Evolutionary conservation across 2,797 vertebrate species (phyloP).

Genomic region (Odontamblyopus lacepedii): DNA sequence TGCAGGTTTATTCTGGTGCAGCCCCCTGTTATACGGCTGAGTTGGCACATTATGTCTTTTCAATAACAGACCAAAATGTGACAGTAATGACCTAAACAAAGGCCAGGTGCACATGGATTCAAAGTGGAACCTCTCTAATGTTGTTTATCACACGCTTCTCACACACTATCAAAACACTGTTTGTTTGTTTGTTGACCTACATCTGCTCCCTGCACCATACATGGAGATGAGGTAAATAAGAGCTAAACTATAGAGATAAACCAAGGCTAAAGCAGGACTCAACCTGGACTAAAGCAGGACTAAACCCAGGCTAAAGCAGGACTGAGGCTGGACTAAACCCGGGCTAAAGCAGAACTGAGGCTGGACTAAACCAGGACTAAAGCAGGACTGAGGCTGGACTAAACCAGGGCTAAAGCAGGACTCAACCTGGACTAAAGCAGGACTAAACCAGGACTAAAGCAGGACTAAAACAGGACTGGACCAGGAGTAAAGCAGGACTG

Average conservation of each 20-base stretch:
- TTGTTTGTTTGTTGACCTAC: slow-evolving; percentile 7
- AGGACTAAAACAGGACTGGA: not conserved
- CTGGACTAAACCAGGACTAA: too few species aligned
- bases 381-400: not conserved
- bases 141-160: not conserved
- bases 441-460: too few species aligned
- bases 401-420: too few species aligned
- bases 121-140: not conserved
- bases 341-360: too few species aligned
- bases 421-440: too few species aligned
- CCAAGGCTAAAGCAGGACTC: not conserved
- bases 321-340: too few species aligned
- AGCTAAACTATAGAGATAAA: not conserved
- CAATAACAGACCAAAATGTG: not conserved
- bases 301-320: too few species aligned
- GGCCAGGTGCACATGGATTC: not conserved
- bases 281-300: too few species aligned
- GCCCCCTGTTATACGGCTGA: not conserved
- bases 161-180: not conserved
- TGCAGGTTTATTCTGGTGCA: not conserved
- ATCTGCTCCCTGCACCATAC: not conserved
- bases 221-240: not conserved
- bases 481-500: not conserved
- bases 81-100: not conserved
- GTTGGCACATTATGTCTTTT: not conserved